Evolutionary conservation across 2,888 invertebrate species (phyloP), one percentile per base, ranked within the genome.

Genomic region (Melanargia galathea): DNA sequence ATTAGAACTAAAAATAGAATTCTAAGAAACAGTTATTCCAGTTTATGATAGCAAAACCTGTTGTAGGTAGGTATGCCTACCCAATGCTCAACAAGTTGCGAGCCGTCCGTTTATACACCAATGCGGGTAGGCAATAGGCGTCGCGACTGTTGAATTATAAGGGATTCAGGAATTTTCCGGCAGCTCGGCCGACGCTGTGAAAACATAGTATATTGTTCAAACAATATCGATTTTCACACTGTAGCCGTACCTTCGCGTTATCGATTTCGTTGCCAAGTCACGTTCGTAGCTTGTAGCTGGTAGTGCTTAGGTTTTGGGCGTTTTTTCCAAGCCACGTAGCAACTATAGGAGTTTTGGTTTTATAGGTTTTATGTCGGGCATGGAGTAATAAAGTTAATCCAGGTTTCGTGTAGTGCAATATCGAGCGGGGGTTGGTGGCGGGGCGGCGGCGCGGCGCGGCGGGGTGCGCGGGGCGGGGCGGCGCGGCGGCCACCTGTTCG

Each of bases 311-410:
- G 71, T 66, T 64, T 70, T 59, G 55, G 62, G 63, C 61, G 61
- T 59, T 61, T 60, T 54, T 52, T 20, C 54, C 18, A 35, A n/a
- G n/a, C n/a, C n/a, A 2, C 16, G 33, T 30, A 49, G 33, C 5
- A 20, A 13, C 13, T 52, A 35, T 13, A 35, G 35, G 11, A 35
- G 11, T 20, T 11, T 52, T 55, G 60, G 57, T 82, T 81, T 80
- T 30, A n/a, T 49, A 58, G 60, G 57, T 81, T 81, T 80, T 80
- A 78, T 85, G 82, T 84, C 75, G 82, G 77, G 74, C 77, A 80
- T 75, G 71, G 71, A 76, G 82, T 79, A 84, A 86, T 88, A 86
- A 87, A 86, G 83, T 86, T 83, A 87, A 87, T 86, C 85, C 87
- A 86, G 86, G 85, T 81, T 77, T 80, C 82, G 80, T 80, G 84